These are phyloP conservation scores for Acanthornis magna DNA, from an alignment of 2,797 vertebrate species.

Conservation along the genomic window DNA sequence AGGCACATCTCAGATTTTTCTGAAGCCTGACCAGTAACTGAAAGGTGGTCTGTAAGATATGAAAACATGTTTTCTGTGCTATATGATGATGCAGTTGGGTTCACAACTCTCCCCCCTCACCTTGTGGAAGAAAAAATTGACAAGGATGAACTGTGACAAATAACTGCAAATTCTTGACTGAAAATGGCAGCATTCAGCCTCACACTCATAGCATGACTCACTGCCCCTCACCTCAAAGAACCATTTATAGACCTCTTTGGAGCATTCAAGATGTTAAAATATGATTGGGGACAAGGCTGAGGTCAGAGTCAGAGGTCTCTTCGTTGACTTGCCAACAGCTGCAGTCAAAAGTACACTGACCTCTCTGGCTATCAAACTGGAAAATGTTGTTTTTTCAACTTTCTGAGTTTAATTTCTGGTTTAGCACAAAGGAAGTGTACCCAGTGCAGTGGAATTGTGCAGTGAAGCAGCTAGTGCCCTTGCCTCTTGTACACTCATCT, in stretches of 20 bases:
- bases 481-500: not conserved
- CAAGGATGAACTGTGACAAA: not conserved
- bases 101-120: not conserved
- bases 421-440: not conserved
- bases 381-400: not conserved
- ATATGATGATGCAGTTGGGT: not conserved
- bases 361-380: not conserved
- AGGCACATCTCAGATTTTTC: not conserved
- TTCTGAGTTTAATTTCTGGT: not conserved
- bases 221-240: not conserved
- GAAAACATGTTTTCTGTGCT: not conserved
- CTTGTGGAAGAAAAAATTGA: not conserved
- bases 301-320: not conserved
- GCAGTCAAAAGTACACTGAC: not conserved
- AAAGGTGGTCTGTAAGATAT: not conserved
- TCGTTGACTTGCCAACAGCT: not conserved
- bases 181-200: constrained; percentile 16
- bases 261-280: not conserved
- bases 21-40: not conserved
- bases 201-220: not conserved
- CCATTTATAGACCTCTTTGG: not conserved
- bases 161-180: not conserved
- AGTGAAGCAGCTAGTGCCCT: not conserved
- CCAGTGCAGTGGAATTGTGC: not conserved
- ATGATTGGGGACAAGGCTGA: not conserved